Conservation (phyloP, 2,888 invertebrate genomes). For the Mimachlamys varia region DNA sequence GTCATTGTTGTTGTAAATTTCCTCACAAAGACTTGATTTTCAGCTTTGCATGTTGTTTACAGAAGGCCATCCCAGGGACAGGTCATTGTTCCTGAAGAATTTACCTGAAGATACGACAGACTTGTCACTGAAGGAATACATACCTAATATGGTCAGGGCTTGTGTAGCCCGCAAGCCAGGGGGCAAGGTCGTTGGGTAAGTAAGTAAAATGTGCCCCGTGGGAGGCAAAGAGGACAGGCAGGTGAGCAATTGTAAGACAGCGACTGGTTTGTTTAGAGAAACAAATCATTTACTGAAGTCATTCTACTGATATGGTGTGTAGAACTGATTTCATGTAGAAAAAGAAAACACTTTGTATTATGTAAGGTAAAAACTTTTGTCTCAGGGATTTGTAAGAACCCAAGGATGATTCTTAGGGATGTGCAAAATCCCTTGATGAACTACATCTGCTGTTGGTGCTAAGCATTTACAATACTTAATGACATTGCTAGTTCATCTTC, state of each 20-base stretch:
- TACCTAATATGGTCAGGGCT: constrained; percentile 32
- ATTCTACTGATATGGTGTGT: background rate
- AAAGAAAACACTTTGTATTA: background rate
- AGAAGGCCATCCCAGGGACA: constrained; percentile 25
- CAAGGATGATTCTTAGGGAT: background rate
- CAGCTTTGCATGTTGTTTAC: constrained; percentile 33
- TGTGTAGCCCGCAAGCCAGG: constrained; percentile 34
- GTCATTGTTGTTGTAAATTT: background rate
- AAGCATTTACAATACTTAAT: background rate
- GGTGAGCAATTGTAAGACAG: background rate
- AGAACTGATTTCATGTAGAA: background rate
- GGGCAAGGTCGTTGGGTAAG: constrained; percentile 17
- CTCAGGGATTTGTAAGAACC: background rate
- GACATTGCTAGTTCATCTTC: background rate
- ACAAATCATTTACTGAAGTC: background rate
- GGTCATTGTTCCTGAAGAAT: constrained; percentile 24
- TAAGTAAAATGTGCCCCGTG: background rate
- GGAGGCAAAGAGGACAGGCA: background rate
- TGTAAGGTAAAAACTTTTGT: background rate
- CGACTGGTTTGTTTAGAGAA: background rate
- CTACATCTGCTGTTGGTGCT: background rate
- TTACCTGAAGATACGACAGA: constrained; percentile 29
- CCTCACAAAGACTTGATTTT: constrained; percentile 15
- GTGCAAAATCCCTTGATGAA: background rate
- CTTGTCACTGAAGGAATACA: constrained; percentile 18